phyloP scores from a whole-genome alignment of 1,140 invertebrate species.

The Mercenaria mercenaria region DNA sequence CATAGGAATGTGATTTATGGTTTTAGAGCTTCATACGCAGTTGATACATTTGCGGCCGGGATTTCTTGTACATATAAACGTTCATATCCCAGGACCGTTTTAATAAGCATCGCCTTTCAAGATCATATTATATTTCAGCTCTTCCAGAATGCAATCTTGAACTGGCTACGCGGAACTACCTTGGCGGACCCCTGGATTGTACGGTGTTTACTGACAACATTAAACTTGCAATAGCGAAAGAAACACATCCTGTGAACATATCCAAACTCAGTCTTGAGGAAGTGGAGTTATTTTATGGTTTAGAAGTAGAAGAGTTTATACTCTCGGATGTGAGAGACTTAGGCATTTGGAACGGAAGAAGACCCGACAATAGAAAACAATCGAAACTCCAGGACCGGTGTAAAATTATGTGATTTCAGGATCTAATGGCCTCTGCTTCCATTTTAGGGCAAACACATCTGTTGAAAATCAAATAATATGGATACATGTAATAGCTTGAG shows the following conservation, averaged over 20 bases:
- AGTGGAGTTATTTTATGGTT: conserved; percentile 79
- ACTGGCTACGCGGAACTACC: conserved; percentile 83
- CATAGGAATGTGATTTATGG: too few relatives aligned
- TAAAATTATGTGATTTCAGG: conserved; percentile 77
- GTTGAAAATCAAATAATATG: too few relatives aligned
- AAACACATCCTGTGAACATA: conserved; percentile 73
- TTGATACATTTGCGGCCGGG: too few relatives aligned
- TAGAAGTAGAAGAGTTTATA: conserved; percentile 83
- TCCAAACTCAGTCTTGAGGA: conserved; percentile 75
- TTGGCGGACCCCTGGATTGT: conserved; percentile 81
- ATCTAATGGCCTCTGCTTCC: too few relatives aligned
- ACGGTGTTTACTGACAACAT: conserved; percentile 73
- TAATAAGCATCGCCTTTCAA: too few relatives aligned
- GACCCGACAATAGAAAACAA: conserved; percentile 70
- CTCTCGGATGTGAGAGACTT: conserved; percentile 78
- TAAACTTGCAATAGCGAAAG: conserved; percentile 72
- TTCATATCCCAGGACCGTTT: too few relatives aligned
- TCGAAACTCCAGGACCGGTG: conserved; percentile 70
- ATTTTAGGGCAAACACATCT: too few relatives aligned
- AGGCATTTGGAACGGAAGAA: conserved; percentile 79
- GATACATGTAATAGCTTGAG: too few relatives aligned
- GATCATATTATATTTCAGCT: too few relatives aligned
- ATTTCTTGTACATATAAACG: too few relatives aligned
- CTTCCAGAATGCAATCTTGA: conserved; percentile 82
- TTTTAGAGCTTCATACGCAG: too few relatives aligned